Conservation (phyloP, 2,797 vertebrate genomes). For the Takifugu rubripes region DNA sequence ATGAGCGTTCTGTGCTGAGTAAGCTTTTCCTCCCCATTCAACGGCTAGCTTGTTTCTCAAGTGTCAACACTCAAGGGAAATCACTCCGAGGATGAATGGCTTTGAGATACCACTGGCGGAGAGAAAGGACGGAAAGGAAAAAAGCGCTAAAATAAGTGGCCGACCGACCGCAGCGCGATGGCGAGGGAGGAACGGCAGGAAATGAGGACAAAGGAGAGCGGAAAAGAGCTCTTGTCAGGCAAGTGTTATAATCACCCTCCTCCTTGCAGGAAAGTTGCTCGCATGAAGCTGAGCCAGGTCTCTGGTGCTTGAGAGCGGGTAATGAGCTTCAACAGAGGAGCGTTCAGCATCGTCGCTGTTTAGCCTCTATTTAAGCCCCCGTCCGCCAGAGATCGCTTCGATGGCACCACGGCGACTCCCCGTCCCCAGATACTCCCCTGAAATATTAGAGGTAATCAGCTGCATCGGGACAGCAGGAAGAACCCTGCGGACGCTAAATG, state of each 20-base stretch:
- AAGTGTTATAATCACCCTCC: conserved; percentile 75
- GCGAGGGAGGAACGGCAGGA: conserved; percentile 32
- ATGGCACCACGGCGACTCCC: conserved; percentile 32
- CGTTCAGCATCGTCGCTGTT: conserved; percentile 46
- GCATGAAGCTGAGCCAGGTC: conserved; percentile 62
- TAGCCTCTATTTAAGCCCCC: conserved; percentile 61
- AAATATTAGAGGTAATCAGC: conserved; percentile 67
- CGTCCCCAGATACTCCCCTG: conserved; percentile 34
- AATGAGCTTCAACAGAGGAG: conserved; percentile 70
- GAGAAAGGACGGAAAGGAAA: conserved; percentile 6
- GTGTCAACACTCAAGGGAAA: conserved; percentile 53
- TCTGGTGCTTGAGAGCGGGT: conserved; percentile 57
- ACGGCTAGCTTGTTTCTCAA: conserved; percentile 30
- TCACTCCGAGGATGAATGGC: conserved; percentile 30
- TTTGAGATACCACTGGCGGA: conserved; percentile 12
- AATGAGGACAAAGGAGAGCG: conserved; percentile 24
- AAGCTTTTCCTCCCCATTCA: conserved; percentile 36
- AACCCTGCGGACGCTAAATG: conserved; percentile 54
- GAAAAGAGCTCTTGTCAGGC: conserved; percentile 55
- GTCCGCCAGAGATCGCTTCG: conserved; percentile 68
- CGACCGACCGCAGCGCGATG: conserved; percentile 39
- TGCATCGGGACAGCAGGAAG: conserved; percentile 38
- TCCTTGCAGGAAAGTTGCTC: conserved; percentile 67
- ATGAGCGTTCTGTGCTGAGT: conserved; percentile 47
- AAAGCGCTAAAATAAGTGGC: conserved; percentile 8